Conservation (phyloP, 2,888 invertebrate genomes). For the Aspidiotus destructor region DNA sequence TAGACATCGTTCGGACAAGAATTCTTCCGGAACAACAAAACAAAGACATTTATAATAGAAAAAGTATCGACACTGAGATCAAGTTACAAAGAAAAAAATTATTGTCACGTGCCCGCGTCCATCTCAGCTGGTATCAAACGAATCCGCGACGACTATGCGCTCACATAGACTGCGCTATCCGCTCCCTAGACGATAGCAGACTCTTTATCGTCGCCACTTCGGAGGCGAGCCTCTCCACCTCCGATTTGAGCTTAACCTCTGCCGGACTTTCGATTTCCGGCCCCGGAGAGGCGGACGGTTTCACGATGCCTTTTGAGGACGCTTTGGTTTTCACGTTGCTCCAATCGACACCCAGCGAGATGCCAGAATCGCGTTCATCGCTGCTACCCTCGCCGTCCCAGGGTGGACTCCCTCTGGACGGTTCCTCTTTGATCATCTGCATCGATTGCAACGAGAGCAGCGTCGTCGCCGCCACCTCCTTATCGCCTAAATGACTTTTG, state of each 20-base stretch:
- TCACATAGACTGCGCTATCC: background rate
- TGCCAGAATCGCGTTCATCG: constrained; percentile 82
- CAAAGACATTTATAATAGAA: background rate
- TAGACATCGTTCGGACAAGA: too few species aligned
- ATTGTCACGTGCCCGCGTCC: background rate
- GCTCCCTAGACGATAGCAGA: constrained; percentile 37
- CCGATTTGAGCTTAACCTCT: constrained; percentile 61
- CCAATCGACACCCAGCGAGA: constrained; percentile 67
- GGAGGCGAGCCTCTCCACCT: constrained; percentile 76
- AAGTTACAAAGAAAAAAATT: constrained; percentile 7
- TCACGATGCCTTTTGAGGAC: constrained; percentile 40
- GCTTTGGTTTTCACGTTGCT: constrained; percentile 38
- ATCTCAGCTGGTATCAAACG: background rate
- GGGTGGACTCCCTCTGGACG: constrained; percentile 66
- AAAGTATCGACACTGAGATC: constrained; percentile 24
- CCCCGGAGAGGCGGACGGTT: constrained; percentile 41
- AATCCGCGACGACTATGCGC: background rate
- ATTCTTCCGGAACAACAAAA: too few species aligned
- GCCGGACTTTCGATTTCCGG: constrained; percentile 39
- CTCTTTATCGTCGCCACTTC: constrained; percentile 79
- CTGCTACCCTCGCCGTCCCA: constrained; percentile 85
- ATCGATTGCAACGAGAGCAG: constrained; percentile 62
- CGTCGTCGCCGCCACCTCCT: constrained; percentile 66
- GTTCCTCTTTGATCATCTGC: constrained; percentile 56
- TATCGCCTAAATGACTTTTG: constrained; percentile 81